Conservation (phyloP, 2,888 invertebrate species). For the Camptogramma bilineatum region DNA sequence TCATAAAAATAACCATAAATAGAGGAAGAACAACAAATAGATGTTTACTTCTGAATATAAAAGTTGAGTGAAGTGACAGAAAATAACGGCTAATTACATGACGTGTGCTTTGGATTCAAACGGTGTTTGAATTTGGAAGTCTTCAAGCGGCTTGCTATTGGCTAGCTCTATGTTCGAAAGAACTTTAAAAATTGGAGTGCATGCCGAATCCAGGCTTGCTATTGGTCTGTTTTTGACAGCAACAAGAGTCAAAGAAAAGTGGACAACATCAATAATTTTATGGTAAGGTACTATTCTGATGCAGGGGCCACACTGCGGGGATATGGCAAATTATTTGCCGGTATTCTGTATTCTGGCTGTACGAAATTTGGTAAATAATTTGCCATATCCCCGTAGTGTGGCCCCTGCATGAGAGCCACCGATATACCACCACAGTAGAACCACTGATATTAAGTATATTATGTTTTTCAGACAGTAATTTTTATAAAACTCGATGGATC, state of each 20-base stretch:
- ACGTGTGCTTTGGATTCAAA: background rate
- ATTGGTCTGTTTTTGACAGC: background rate
- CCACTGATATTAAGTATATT: no score
- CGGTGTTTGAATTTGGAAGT: background rate
- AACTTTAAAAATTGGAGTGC: background rate
- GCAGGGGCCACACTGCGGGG: background rate
- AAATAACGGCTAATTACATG: background rate
- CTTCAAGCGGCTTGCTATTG: background rate
- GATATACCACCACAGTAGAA: no score
- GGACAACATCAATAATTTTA: background rate
- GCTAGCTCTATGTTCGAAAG: background rate
- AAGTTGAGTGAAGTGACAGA: background rate
- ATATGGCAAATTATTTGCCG: background rate
- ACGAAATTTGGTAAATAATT: no score
- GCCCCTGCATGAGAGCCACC: no score
- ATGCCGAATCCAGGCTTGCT: background rate
- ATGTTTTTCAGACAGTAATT: no score
- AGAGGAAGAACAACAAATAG: background rate
- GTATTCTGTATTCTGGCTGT: no score
- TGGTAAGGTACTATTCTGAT: background rate
- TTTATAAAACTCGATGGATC: no score
- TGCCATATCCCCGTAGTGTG: no score
- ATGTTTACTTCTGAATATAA: background rate
- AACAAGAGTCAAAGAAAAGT: background rate
- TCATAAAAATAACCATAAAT: background rate